Percentiles rank a stretch among this genome's conserved stretches.
phyloP scores from a whole-genome alignment of 2,113 vertebrate genomes.

The Amia ocellicauda region DNA sequence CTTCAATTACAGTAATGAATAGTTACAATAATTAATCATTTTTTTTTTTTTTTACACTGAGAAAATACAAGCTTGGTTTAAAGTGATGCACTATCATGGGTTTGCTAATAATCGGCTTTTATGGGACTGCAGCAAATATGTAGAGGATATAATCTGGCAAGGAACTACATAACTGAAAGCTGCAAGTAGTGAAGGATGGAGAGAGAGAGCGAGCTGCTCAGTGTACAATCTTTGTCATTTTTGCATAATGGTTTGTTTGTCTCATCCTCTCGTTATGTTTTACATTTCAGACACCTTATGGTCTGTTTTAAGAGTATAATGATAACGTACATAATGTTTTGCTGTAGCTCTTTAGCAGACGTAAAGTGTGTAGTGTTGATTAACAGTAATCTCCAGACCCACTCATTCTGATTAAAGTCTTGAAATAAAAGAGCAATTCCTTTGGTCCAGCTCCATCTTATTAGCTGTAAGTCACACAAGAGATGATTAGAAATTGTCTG shows the following conservation, averaged over 20 bases:
- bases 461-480: slow-evolving; percentile 34
- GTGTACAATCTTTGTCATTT: too few species aligned
- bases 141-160: too few species aligned
- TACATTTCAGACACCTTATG: slow-evolving; percentile 17
- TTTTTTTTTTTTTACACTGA: too few species aligned
- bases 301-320: slow-evolving; percentile 7
- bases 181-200: too few species aligned
- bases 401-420: slow-evolving; percentile 35
- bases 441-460: slow-evolving; percentile 21
- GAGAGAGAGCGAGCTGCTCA: too few species aligned
- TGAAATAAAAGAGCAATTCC: slow-evolving; percentile 13
- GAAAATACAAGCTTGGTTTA: too few species aligned
- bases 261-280: too few species aligned
- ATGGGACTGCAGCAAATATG: too few species aligned
- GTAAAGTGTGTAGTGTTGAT: slow-evolving; percentile 27
- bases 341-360: slow-evolving; percentile 20
- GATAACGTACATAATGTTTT: neutral
- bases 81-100: too few species aligned
- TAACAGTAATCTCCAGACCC: slow-evolving; percentile 33
- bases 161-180: too few species aligned
- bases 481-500: slow-evolving; percentile 57
- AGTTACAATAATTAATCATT: slow-evolving; percentile 32
- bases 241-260: too few species aligned
- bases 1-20: slow-evolving; percentile 42
- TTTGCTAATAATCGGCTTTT: too few species aligned